Percentiles rank a stretch among this genome's conserved stretches.
These are phyloP conservation scores for Fistularia tabacaria DNA, from an alignment of 2,797 vertebrate species.

Conservation along the genomic window DNA sequence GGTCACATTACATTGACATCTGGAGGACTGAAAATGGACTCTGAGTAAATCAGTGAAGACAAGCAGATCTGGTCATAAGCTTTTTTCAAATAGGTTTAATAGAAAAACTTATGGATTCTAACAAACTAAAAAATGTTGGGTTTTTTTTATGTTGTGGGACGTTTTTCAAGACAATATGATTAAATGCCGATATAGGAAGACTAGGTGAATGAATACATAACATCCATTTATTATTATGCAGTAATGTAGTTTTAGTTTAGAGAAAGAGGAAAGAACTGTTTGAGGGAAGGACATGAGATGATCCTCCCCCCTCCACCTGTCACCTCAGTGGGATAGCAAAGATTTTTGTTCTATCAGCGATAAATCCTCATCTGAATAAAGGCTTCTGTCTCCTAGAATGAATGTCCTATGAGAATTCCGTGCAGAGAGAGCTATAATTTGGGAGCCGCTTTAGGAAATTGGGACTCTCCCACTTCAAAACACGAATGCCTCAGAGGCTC, in stretches of 20 bases:
- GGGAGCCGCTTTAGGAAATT: conserved; percentile 33
- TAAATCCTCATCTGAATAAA: conserved; percentile 34
- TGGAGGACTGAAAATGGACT: not conserved
- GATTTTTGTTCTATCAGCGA: conserved; percentile 44
- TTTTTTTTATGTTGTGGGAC: no score
- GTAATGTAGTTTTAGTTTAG: no score
- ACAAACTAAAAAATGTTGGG: no score
- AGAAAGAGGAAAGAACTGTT: no score
- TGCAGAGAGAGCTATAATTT: conserved; percentile 39
- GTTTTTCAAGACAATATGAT: no score
- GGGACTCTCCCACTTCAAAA: conserved; percentile 41
- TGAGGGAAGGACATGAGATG: conserved; percentile 30
- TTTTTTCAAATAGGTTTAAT: no score
- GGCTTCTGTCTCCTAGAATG: conserved; percentile 27
- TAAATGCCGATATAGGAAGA: no score
- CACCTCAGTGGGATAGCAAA: conserved; percentile 37
- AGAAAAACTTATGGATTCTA: no score
- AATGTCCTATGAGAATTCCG: conserved; percentile 29
- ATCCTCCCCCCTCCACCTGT: conserved; percentile 35
- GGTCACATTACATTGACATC: conserved; percentile 29
- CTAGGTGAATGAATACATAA: no score
- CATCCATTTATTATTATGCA: no score
- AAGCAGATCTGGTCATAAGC: no score
- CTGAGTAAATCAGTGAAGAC: no score
- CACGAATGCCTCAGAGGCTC: conserved; percentile 40